A percentile compares a stretch with the other conserved stretches of the same genome.
Conservation (phyloP, 2,113 vertebrate species). For the Isurus oxyrinchus region DNA sequence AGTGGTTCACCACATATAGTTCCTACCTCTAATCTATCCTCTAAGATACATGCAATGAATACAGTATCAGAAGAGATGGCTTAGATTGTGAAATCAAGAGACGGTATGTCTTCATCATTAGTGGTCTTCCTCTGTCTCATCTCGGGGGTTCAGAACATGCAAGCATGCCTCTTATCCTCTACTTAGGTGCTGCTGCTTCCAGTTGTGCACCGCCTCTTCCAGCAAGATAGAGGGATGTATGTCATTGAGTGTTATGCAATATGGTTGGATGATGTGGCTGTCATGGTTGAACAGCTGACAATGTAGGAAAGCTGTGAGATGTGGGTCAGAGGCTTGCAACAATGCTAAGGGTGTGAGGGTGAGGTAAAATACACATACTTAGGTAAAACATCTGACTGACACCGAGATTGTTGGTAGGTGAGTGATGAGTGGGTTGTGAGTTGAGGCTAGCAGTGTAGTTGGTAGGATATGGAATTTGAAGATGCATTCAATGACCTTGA, state of each 20-base stretch:
- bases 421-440: background rate
- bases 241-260: background rate
- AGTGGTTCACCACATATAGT: no score
- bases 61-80: no score
- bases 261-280: background rate
- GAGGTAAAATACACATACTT: background rate
- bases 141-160: no score
- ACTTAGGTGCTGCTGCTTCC: no score
- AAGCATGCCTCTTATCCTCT: no score
- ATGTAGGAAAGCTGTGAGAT: background rate
- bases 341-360: no score
- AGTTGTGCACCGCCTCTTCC: background rate
- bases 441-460: background rate
- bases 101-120: no score
- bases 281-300: background rate
- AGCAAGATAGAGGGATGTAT: background rate
- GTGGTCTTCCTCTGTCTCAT: no score
- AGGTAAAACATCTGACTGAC: background rate
- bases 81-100: no score
- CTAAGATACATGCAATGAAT: no score
- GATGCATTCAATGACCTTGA: background rate
- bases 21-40: no score
- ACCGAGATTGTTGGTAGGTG: background rate
- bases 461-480: background rate
- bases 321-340: no score